Evolutionary conservation across 2,888 invertebrate genomes (phyloP).

Genomic region (Campoletis raptor): DNA sequence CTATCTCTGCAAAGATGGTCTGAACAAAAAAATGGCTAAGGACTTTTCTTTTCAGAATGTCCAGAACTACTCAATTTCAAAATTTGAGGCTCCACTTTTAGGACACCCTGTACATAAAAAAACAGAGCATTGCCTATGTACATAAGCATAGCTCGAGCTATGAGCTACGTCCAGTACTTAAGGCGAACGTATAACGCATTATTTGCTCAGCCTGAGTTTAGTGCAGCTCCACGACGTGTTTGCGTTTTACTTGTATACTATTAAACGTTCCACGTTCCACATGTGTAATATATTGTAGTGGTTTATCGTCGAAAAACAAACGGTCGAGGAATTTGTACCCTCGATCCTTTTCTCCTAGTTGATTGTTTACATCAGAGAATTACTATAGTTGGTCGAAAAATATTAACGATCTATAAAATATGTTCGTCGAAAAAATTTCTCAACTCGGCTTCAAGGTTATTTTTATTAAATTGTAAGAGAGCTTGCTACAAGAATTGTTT

Average conservation of each 20-base stretch:
- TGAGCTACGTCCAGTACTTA: constrained; percentile 33
- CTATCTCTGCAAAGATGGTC: not conserved
- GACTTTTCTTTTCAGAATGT: not conserved
- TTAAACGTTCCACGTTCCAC: constrained; percentile 25
- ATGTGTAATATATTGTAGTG: constrained; percentile 24
- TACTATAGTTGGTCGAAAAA: not conserved
- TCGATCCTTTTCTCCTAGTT: constrained; percentile 14
- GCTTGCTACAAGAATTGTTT: not conserved
- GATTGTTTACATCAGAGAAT: constrained; percentile 11
- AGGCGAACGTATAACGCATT: constrained; percentile 26
- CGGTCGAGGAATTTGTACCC: constrained; percentile 24
- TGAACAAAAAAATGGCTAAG: not conserved
- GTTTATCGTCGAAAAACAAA: constrained; percentile 36
- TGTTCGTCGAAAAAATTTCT: not conserved
- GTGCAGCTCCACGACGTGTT: constrained; percentile 29
- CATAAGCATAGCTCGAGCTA: constrained; percentile 17
- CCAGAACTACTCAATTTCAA: not conserved
- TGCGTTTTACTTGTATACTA: constrained; percentile 33
- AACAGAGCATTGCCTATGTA: constrained; percentile 5
- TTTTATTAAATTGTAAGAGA: not conserved
- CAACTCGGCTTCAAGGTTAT: not conserved
- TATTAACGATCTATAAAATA: constrained; percentile 11
- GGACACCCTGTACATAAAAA: not conserved
- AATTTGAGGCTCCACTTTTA: not conserved
- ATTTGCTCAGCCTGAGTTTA: constrained; percentile 27